Evolutionary conservation across 2,113 vertebrate genomes (phyloP), one percentile per base, ranked within the genome.

Genomic region (Pantherophis guttatus): DNA sequence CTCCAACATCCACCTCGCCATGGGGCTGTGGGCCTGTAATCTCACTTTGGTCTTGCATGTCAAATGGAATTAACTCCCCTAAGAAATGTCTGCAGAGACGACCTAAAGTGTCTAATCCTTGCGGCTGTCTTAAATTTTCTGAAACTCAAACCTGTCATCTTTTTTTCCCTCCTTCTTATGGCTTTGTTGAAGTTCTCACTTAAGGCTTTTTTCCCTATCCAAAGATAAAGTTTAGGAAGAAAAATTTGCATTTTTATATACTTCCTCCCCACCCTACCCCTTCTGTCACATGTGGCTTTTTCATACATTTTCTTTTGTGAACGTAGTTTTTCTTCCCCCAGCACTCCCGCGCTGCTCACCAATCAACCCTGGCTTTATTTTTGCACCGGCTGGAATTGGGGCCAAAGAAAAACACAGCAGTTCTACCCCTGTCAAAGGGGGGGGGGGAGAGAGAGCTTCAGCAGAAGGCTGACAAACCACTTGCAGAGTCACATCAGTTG

Each of bases 51-150:
- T 99, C 99, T 98, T 98, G 99, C 98, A 99, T 99, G 99, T 99
- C 99, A 99, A 99, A 99, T 99, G 98, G 99, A 99, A 99, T 99
- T 99, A 99, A 99, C 98, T 99, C 99, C 98, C 98, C 98, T 99
- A 99, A 99, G 99, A 98, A 98, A 99, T 99, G 98, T 99, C 99
- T 99, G 98, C 97, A 96, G 99, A 99, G 98, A 99, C 98, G 99
- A 98, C 98, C 98, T 98, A 98, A 99, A 99, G 98, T 99, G 98
- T 98, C 98, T 99, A 99, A 99, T 99, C 99, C 98, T 93, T 98
- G 95, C 98, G 98, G 98, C 98, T 98, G 98, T 97, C 98, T 99
- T 99, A 98, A 99, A 98, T 98, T 93, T 99, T 98, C 98, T 98
- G 98, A 99, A 99, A 99, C 98, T 98, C 98, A 98, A 98, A 99